Percentiles rank a stretch among this genome's conserved stretches.
phyloP scores from a whole-genome alignment of 2,113 vertebrate genomes.

The Prolemur simus region DNA sequence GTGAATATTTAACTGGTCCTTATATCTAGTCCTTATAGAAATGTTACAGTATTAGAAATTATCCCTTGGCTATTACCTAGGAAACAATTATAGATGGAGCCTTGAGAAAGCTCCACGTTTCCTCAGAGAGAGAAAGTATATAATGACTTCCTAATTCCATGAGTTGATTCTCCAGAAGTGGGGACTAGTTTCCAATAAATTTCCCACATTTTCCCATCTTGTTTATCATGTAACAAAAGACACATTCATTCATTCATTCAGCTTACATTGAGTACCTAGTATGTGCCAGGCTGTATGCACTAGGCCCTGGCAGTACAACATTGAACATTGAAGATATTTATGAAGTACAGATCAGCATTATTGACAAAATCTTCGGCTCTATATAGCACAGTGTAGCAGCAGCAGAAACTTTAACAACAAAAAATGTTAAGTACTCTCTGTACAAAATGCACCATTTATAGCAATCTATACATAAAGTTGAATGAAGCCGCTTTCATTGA shows the following conservation, averaged over 20 bases:
- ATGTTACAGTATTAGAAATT: neutral
- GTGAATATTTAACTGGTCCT: neutral
- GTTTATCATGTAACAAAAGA: neutral
- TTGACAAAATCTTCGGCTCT: neutral
- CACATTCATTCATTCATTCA: neutral
- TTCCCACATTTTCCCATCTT: neutral
- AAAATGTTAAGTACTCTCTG: neutral
- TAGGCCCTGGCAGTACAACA: neutral
- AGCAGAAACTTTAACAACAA: neutral
- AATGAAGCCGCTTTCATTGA: neutral
- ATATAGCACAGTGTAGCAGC: neutral
- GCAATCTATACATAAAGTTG: neutral
- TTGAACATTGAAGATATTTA: neutral
- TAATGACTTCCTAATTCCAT: neutral
- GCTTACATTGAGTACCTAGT: neutral
- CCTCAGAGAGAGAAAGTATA: neutral
- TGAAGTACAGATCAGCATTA: neutral
- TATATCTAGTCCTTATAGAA: neutral
- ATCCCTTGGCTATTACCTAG: neutral
- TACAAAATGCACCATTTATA: neutral
- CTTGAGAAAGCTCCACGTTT: neutral
- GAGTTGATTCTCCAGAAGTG: neutral
- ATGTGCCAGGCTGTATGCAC: neutral
- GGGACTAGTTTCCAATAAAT: neutral
- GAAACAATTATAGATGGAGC: neutral